Evolutionary conservation across 2,888 invertebrate species (phyloP).

Genomic region (Callosobruchus maculatus): DNA sequence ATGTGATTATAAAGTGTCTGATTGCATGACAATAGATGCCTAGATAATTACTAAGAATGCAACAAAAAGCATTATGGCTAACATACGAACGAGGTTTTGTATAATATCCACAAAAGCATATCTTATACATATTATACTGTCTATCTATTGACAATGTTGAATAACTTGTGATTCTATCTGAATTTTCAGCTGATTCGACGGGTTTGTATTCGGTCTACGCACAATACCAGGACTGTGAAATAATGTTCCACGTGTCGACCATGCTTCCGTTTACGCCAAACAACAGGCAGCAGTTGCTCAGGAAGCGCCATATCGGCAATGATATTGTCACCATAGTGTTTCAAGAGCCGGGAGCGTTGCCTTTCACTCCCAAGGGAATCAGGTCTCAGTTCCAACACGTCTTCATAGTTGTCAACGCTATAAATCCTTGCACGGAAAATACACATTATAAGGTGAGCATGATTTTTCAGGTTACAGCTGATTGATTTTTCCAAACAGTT

Average conservation of each 20-base stretch:
- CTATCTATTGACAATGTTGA: too few relatives aligned
- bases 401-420: constrained; percentile 85
- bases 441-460: constrained; percentile 73
- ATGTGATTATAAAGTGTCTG: too few relatives aligned
- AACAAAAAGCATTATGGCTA: too few relatives aligned
- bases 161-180: background rate
- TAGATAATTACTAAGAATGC: too few relatives aligned
- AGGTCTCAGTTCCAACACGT: constrained; percentile 98
- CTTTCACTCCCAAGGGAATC: constrained; percentile 86
- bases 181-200: constrained; percentile 77
- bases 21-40: too few relatives aligned
- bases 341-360: constrained; percentile 84
- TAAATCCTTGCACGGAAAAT: constrained; percentile 88
- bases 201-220: constrained; percentile 91
- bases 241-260: constrained; percentile 97
- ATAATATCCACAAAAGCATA: too few relatives aligned
- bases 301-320: constrained; percentile 96
- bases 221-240: constrained; percentile 85
- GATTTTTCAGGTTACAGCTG: background rate
- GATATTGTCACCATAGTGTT: constrained; percentile 97
- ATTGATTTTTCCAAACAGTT: too few relatives aligned
- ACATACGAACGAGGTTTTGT: too few relatives aligned
- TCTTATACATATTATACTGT: too few relatives aligned
- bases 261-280: constrained; percentile 94
- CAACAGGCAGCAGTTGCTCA: constrained; percentile 88